A percentile compares a stretch with the other conserved stretches of the same genome.
phyloP scores from a whole-genome alignment of 1,140 invertebrate species.

The Calephelis nemesis region DNA sequence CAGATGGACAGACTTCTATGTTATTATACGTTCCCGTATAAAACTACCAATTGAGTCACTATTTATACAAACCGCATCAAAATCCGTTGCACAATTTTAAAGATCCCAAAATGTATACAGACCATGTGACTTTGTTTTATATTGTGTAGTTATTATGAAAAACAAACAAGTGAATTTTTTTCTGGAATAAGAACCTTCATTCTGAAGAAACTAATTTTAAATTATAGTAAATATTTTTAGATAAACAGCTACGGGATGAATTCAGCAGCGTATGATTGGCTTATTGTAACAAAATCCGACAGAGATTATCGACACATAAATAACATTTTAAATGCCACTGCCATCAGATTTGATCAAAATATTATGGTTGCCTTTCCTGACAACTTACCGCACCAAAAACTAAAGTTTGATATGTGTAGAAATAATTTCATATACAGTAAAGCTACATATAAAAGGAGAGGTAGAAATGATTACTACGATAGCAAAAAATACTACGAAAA shows the following conservation, averaged over 20 bases:
- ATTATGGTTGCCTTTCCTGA: conserved; percentile 49
- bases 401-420: conserved; percentile 41
- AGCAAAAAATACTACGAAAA: conserved; percentile 41
- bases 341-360: conserved; percentile 62
- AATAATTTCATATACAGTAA: conserved; percentile 51
- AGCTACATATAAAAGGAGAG: not conserved
- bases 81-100: too few species aligned
- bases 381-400: conserved; percentile 11
- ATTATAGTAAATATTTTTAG: conserved; percentile 39
- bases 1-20: too few species aligned
- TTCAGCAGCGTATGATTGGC: conserved; percentile 56
- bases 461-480: conserved; percentile 24
- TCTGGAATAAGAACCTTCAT: too few species aligned
- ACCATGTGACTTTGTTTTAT: too few species aligned
- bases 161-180: too few species aligned
- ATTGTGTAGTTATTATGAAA: too few species aligned
- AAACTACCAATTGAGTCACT: too few species aligned
- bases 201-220: not conserved
- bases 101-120: too few species aligned
- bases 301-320: conserved; percentile 49
- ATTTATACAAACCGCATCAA: too few species aligned
- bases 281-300: conserved; percentile 47
- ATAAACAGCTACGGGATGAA: conserved; percentile 51
- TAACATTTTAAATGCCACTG: conserved; percentile 51
- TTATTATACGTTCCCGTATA: too few species aligned